Evolutionary conservation across 2,888 invertebrate species (phyloP).

Genomic region (Monochamus alternatus): DNA sequence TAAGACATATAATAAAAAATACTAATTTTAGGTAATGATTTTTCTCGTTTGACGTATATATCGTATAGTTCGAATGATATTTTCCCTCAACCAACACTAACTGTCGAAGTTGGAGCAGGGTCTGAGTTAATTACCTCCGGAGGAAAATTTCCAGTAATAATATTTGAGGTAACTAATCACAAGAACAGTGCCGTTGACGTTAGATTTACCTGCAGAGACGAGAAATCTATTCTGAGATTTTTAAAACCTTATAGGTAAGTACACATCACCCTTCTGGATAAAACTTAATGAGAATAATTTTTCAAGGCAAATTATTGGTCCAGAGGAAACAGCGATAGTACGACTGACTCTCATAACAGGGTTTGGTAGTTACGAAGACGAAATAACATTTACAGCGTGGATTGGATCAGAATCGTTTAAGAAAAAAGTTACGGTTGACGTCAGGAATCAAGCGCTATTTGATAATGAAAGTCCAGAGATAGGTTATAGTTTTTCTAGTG

Average conservation of each 20-base stretch:
- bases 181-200: conserved; percentile 74
- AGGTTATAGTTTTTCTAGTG: conserved; percentile 69
- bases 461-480: conserved; percentile 62
- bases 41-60: conserved; percentile 61
- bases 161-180: conserved; percentile 84
- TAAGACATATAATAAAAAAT: background rate
- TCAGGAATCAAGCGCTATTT: conserved; percentile 58
- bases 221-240: conserved; percentile 74
- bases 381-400: conserved; percentile 76
- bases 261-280: background rate
- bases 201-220: conserved; percentile 76
- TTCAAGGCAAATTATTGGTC: conserved; percentile 60
- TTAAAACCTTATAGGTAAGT: conserved; percentile 75
- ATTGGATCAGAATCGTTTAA: conserved; percentile 67
- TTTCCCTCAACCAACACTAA: conserved; percentile 58
- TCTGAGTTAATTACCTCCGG: conserved; percentile 70
- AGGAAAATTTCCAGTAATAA: conserved; percentile 69
- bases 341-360: conserved; percentile 68
- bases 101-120: conserved; percentile 71
- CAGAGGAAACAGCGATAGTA: conserved; percentile 74
- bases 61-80: conserved; percentile 50
- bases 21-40: conserved; percentile 58
- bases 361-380: conserved; percentile 72
- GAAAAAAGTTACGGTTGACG: conserved; percentile 70
- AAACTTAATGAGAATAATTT: conserved; percentile 10